phyloP scores from a whole-genome alignment of 1,140 invertebrate genomes.

The Heterodera carotae region DNA sequence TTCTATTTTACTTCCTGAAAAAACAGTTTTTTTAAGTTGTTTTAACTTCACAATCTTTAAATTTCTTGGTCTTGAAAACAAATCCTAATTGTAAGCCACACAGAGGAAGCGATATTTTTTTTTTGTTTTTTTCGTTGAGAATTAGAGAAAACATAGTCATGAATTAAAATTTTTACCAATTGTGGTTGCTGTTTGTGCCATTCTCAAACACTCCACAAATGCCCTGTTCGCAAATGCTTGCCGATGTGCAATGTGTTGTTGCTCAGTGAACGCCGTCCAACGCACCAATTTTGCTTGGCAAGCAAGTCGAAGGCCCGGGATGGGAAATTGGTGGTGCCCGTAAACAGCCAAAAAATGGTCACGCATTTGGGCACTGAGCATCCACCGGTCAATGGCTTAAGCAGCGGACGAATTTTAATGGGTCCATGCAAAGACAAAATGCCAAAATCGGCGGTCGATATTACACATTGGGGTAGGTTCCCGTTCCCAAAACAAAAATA shows the following conservation, averaged over 20 bases:
- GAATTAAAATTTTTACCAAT: background rate
- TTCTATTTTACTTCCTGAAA: too few species aligned
- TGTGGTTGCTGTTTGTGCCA: background rate
- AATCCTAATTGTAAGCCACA: too few species aligned
- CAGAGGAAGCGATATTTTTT: too few species aligned
- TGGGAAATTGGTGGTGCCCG: slow-evolving; percentile 2
- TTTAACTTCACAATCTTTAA: too few species aligned
- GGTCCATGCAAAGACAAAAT: background rate
- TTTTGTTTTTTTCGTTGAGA: too few species aligned
- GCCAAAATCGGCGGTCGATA: too few species aligned
- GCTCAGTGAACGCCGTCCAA: slow-evolving; percentile 14
- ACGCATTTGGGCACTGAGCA: slow-evolving; percentile 13
- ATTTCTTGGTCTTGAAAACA: too few species aligned
- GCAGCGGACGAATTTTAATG: background rate
- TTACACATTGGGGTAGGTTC: too few species aligned
- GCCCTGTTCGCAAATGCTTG: slow-evolving; percentile 19
- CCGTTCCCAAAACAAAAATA: too few species aligned
- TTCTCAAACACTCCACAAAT: slow-evolving; percentile 26
- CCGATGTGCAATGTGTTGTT: slow-evolving; percentile 7
- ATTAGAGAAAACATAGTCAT: too few species aligned
- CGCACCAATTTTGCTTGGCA: slow-evolving; percentile 19
- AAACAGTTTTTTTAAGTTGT: too few species aligned
- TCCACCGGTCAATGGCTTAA: slow-evolving; percentile 15
- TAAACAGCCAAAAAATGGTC: background rate
- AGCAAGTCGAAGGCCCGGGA: slow-evolving; percentile 21